Conservation (phyloP, 2,113 vertebrate species). For the Macroglossus sobrinus region DNA sequence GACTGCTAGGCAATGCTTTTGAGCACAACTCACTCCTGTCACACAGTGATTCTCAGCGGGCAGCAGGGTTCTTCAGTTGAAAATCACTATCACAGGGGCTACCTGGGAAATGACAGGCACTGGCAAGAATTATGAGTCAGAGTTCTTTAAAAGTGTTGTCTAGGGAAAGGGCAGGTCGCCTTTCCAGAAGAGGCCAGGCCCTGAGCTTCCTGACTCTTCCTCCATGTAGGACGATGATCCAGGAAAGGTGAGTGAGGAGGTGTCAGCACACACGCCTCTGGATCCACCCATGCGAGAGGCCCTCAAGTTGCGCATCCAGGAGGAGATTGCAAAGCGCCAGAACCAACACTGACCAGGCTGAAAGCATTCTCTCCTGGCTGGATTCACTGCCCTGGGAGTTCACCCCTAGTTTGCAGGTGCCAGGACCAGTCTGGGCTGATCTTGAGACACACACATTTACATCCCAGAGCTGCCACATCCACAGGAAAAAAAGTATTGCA, state of each 20-base stretch:
- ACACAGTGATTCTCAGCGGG: neutral
- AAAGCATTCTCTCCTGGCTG: conserved; percentile 5
- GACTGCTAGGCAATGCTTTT: neutral
- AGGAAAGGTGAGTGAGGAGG: conserved; percentile 85
- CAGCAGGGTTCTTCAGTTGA: neutral
- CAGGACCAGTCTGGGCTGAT: neutral
- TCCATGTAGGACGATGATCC: conserved; percentile 88
- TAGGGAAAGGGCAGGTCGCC: neutral
- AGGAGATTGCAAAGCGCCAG: conserved; percentile 90
- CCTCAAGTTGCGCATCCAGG: conserved; percentile 84
- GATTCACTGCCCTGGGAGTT: conserved; percentile 10
- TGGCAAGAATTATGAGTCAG: neutral
- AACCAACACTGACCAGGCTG: conserved; percentile 80
- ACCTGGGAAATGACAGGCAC: conserved; percentile 14
- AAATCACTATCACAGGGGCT: conserved; percentile 6
- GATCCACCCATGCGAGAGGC: conserved; percentile 88
- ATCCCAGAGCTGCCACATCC: neutral
- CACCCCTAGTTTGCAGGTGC: neutral
- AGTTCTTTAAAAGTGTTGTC: conserved; percentile 3
- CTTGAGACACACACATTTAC: neutral
- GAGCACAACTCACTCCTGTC: neutral
- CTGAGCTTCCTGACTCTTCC: conserved; percentile 65
- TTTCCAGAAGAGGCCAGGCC: conserved; percentile 19
- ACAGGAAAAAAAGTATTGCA: neutral
- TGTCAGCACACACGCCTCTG: conserved; percentile 86